Evolutionary conservation across 23 tunicate genomes (phyloP).

Genomic region (Styela clava): DNA sequence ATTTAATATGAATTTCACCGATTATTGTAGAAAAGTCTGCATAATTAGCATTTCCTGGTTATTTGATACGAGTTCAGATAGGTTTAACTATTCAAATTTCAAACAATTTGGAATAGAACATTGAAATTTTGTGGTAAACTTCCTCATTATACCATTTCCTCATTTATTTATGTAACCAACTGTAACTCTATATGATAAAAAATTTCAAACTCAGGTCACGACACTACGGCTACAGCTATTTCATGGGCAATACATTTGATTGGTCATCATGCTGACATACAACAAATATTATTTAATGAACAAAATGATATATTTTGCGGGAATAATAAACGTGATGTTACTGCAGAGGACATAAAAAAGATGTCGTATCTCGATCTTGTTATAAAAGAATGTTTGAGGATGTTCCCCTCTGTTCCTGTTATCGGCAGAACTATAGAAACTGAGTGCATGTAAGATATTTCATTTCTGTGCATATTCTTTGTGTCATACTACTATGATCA

Average conservation of each 20-base stretch:
- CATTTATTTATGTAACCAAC: too few relatives aligned
- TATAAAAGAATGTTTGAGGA: constrained; percentile 74
- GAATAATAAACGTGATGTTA: constrained; percentile 12
- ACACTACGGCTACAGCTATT: constrained; percentile 99
- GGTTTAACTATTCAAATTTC: too few relatives aligned
- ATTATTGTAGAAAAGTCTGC: too few relatives aligned
- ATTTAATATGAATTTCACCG: too few relatives aligned
- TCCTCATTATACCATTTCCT: too few relatives aligned
- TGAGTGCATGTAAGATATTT: constrained; percentile 39
- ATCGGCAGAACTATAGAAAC: constrained; percentile 51
- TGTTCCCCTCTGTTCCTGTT: constrained; percentile 86
- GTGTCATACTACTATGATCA: not conserved
- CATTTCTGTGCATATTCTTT: not conserved
- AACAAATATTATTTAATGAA: constrained; percentile 69
- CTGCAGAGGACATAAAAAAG: constrained; percentile 63
- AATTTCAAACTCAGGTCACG: constrained; percentile 49
- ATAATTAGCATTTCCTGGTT: too few relatives aligned
- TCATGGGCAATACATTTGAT: constrained; percentile 85
- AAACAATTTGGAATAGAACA: too few relatives aligned
- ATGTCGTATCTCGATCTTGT: constrained; percentile 77
- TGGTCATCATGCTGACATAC: constrained; percentile 67
- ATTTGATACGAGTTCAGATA: too few relatives aligned
- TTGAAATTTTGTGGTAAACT: too few relatives aligned
- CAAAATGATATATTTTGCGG: constrained; percentile 58
- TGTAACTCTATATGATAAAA: not conserved